phyloP scores from a whole-genome alignment of 2,888 invertebrate species.

The Crioceris asparagi region DNA sequence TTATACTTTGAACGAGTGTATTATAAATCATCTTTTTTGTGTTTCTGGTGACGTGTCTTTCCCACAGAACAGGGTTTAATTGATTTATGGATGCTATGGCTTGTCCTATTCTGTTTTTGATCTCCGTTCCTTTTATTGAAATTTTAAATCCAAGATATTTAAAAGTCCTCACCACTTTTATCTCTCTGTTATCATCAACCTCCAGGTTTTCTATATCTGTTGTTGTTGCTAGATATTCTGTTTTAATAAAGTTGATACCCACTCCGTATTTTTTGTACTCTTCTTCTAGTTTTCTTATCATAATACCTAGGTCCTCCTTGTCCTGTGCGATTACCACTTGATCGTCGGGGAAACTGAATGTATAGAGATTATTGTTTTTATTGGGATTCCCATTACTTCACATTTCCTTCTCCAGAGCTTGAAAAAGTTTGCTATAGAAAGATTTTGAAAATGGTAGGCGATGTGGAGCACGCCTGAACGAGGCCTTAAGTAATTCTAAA shows the following conservation, averaged over 20 bases:
- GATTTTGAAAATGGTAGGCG: background rate
- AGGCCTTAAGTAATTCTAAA: background rate
- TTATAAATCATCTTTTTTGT: background rate
- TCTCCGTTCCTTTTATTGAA: no score
- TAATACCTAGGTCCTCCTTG: background rate
- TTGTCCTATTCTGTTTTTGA: no score
- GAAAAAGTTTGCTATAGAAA: background rate
- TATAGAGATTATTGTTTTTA: no score
- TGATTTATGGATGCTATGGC: no score
- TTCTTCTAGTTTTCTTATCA: background rate
- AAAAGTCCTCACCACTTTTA: background rate
- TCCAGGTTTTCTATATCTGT: background rate
- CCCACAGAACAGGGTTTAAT: no score
- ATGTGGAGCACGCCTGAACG: background rate
- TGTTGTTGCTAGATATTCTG: background rate
- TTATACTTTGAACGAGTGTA: background rate
- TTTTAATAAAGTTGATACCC: background rate
- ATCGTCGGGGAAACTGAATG: background rate
- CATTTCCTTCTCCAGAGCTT: background rate
- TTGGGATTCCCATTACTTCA: background rate
- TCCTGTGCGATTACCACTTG: no score
- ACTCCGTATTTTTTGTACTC: background rate
- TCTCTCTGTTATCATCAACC: background rate
- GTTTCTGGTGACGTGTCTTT: background rate
- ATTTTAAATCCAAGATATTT: background rate